A percentile compares a stretch with the other conserved stretches of the same genome.
These are phyloP conservation scores for Garrulus glandarius DNA, from an alignment of 2,797 vertebrate genomes.

Conservation along the genomic window DNA sequence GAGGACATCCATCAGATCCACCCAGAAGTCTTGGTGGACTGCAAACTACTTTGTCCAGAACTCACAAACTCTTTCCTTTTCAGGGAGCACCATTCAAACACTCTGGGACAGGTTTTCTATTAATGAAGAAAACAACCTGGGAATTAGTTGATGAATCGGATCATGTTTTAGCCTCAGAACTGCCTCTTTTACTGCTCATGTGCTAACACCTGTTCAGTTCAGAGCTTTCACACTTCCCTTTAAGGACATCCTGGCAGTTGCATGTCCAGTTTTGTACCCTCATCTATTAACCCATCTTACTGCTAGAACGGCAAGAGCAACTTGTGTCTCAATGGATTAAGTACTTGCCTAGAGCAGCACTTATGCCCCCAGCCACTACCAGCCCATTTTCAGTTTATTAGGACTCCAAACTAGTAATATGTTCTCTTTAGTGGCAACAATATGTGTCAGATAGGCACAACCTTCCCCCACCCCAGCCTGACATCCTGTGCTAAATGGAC, in stretches of 20 bases:
- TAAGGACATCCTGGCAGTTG: neutral
- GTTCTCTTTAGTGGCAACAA: neutral
- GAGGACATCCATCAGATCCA: neutral
- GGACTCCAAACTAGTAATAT: neutral
- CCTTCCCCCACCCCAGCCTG: neutral
- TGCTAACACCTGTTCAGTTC: neutral
- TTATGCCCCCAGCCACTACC: neutral
- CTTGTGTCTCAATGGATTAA: neutral
- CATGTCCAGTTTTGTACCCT: neutral
- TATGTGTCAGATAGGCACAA: neutral
- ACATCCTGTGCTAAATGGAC: neutral
- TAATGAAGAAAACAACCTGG: neutral
- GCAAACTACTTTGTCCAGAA: neutral
- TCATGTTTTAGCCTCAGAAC: neutral
- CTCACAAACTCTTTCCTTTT: neutral
- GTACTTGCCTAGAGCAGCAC: neutral
- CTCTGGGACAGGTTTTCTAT: neutral
- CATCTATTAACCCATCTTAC: neutral
- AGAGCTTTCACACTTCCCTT: neutral
- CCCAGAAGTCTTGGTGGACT: neutral
- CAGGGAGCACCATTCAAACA: neutral
- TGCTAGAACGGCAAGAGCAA: neutral
- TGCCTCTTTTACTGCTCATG: neutral
- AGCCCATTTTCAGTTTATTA: neutral
- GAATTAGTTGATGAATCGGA: neutral